A percentile compares a stretch with the other conserved stretches of the same genome.
phyloP scores from a whole-genome alignment of 2,113 vertebrate species.

The Ciconia boyciana region DNA sequence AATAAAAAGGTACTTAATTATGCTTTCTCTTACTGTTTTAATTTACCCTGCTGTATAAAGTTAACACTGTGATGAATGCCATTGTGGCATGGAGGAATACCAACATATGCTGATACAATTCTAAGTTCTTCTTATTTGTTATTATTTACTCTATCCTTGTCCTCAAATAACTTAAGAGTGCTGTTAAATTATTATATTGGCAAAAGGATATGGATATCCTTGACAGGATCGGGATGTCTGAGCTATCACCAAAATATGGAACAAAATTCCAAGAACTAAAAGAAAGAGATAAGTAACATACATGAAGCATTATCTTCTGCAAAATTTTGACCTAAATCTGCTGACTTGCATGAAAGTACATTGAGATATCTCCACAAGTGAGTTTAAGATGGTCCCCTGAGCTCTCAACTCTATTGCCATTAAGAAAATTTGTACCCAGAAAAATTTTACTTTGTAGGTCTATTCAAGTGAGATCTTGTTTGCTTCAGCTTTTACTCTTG shows the following conservation, averaged over 20 bases:
- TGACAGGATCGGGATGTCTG: not conserved
- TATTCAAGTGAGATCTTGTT: not conserved
- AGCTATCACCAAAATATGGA: not conserved
- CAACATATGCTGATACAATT: not conserved
- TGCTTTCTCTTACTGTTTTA: not conserved
- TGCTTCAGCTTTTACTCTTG: not conserved
- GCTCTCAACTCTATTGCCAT: not conserved
- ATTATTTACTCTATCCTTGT: not conserved
- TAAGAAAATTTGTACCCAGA: not conserved
- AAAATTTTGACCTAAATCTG: not conserved
- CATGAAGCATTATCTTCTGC: not conserved
- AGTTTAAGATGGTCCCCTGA: not conserved
- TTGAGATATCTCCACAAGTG: not conserved
- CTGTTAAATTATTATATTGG: not conserved
- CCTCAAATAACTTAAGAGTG: not conserved
- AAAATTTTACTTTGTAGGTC: not conserved
- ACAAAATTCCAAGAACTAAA: not conserved
- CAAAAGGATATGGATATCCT: not conserved
- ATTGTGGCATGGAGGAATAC: not conserved
- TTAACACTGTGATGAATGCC: not conserved
- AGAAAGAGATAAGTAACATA: not conserved
- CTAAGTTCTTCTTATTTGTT: not conserved
- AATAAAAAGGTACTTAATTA: not conserved
- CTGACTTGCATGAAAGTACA: not conserved
- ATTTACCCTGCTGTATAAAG: not conserved